phyloP scores from a whole-genome alignment of 2,797 vertebrate genomes.

The Hippoglossus hippoglossus region DNA sequence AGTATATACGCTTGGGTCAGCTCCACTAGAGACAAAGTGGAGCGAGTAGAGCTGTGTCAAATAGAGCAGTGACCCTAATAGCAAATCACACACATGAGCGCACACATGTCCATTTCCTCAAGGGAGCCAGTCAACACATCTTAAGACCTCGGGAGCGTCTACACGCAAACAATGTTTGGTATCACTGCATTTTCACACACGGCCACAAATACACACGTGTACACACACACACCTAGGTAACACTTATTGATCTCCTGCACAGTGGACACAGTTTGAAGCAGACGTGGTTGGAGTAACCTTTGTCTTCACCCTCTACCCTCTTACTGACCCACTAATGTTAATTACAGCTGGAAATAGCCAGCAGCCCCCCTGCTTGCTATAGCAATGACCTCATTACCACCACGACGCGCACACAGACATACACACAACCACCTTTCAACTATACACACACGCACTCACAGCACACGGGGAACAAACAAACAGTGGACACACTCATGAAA shows the following conservation, averaged over 20 bases:
- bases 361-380: slow-evolving; percentile 53
- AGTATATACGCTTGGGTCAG: slow-evolving; percentile 57
- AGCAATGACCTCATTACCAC: slow-evolving; percentile 78
- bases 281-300: slow-evolving; percentile 66
- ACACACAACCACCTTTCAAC: slow-evolving; percentile 53
- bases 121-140: slow-evolving; percentile 71
- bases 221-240: slow-evolving; percentile 18
- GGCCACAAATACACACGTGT: slow-evolving; percentile 2
- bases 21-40: slow-evolving; percentile 47
- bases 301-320: slow-evolving; percentile 70
- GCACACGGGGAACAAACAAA: slow-evolving; percentile 56
- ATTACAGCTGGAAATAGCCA: slow-evolving; percentile 80
- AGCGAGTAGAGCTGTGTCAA: slow-evolving; percentile 67
- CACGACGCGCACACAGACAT: slow-evolving; percentile 42
- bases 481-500: slow-evolving; percentile 67
- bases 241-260: slow-evolving; percentile 36
- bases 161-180: slow-evolving; percentile 45
- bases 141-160: slow-evolving; percentile 57
- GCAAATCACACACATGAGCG: slow-evolving; percentile 79
- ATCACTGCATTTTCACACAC: slow-evolving; percentile 45
- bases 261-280: slow-evolving; percentile 30
- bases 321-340: slow-evolving; percentile 77
- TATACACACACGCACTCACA: slow-evolving; percentile 8
- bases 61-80: slow-evolving; percentile 79
- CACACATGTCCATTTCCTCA: slow-evolving; percentile 76